These are phyloP conservation scores for Scotopteryx bipunctaria DNA, from an alignment of 2,888 invertebrate genomes.

Conservation along the genomic window DNA sequence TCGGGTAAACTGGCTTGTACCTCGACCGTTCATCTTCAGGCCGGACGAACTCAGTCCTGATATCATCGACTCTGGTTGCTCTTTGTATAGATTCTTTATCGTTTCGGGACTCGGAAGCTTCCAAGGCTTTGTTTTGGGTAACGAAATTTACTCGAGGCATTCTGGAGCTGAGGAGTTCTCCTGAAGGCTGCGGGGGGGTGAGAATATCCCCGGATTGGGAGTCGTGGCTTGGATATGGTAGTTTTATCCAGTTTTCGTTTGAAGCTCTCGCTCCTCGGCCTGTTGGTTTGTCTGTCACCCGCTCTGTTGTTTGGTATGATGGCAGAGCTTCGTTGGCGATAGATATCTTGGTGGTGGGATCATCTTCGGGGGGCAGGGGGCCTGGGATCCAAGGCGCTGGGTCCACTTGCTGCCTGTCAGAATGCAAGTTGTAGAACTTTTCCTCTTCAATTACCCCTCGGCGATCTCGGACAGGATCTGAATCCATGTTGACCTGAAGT, in stretches of 20 bases:
- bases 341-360: constrained; percentile 72
- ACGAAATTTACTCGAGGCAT: constrained; percentile 87
- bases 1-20: constrained; percentile 72
- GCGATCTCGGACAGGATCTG: constrained; percentile 60
- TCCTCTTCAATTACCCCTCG: constrained; percentile 79
- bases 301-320: constrained; percentile 71
- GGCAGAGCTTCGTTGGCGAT: constrained; percentile 63
- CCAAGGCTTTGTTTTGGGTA: constrained; percentile 83
- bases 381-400: constrained; percentile 73
- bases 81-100: constrained; percentile 77
- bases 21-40: constrained; percentile 65
- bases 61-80: constrained; percentile 66
- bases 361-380: constrained; percentile 65
- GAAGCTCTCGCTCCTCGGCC: constrained; percentile 84
- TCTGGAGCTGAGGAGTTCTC: constrained; percentile 81
- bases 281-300: constrained; percentile 77
- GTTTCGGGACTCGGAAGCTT: constrained; percentile 77
- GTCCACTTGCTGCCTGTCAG: constrained; percentile 57
- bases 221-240: constrained; percentile 77
- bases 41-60: constrained; percentile 75
- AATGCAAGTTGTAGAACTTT: constrained; percentile 67
- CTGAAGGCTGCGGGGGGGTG: constrained; percentile 79
- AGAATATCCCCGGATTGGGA: constrained; percentile 68
- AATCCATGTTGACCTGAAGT: constrained; percentile 54
- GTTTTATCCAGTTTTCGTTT: constrained; percentile 85